Conservation (phyloP, 2,113 vertebrate genomes). For the Cervus canadensis region DNA sequence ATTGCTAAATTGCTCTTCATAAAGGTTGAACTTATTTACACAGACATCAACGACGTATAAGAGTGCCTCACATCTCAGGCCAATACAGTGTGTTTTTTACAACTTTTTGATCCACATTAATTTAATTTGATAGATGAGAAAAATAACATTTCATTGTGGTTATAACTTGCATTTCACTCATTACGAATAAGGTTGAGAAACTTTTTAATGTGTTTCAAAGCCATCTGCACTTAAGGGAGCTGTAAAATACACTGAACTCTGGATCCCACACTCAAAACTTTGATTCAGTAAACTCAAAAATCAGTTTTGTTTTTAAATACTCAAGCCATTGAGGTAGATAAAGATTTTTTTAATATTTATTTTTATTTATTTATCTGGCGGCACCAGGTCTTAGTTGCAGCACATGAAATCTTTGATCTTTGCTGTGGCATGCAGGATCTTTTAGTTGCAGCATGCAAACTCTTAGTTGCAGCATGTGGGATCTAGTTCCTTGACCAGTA, state of each 20-base stretch:
- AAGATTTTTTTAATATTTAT: not conserved
- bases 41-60: not conserved
- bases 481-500: not conserved
- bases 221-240: not conserved
- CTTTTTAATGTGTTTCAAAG: not conserved
- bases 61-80: not conserved
- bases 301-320: not conserved
- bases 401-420: not conserved
- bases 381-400: not conserved
- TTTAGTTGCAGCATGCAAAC: not conserved
- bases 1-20: not conserved
- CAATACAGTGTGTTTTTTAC: not conserved
- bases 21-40: not conserved
- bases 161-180: not conserved
- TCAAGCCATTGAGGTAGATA: not conserved
- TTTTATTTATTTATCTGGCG: not conserved
- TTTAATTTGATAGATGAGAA: constrained; percentile 9
- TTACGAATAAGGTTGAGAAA: not conserved
- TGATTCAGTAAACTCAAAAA: not conserved
- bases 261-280: not conserved
- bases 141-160: not conserved
- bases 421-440: not conserved
- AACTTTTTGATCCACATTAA: constrained; percentile 8
- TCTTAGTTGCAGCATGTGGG: not conserved
- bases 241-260: not conserved